Conservation (phyloP, 2,113 vertebrate species). For the Ophiodon elongatus region DNA sequence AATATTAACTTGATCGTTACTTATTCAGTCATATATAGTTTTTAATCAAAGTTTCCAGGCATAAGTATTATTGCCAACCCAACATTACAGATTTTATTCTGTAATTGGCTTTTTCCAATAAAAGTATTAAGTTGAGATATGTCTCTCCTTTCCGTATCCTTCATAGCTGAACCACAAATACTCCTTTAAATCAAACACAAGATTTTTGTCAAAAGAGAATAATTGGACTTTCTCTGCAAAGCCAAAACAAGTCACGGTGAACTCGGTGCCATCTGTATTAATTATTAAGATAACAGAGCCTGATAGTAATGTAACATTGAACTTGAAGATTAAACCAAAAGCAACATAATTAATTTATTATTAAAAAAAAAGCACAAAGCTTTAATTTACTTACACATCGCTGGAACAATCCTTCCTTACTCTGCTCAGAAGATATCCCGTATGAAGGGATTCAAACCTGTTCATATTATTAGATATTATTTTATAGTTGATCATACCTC, state of each 20-base stretch:
- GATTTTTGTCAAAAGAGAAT: not conserved
- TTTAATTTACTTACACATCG: not conserved
- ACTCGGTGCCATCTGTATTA: not conserved
- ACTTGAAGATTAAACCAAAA: not conserved
- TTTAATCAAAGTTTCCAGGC: too few relatives aligned
- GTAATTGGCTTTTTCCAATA: not conserved
- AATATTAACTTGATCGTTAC: too few relatives aligned
- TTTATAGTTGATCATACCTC: not conserved
- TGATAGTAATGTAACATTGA: not conserved
- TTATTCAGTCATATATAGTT: not conserved
- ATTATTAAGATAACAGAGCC: not conserved
- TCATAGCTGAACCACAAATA: slow-evolving; percentile 11
- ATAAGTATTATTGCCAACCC: not conserved
- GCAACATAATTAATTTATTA: not conserved
- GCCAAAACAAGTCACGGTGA: slow-evolving; percentile 1
- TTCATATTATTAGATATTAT: not conserved
- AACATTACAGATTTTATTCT: slow-evolving; percentile 3
- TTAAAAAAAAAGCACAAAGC: not conserved
- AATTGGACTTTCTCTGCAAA: slow-evolving; percentile 13
- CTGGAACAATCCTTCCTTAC: not conserved
- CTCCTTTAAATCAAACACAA: not conserved
- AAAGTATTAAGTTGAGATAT: too few relatives aligned
- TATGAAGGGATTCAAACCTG: not conserved
- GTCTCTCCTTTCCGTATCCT: not conserved
- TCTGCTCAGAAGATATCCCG: not conserved